Percentiles rank a stretch among this genome's conserved stretches.
Conservation (phyloP, 1,140 invertebrate genomes). For the Nomia melanderi region DNA sequence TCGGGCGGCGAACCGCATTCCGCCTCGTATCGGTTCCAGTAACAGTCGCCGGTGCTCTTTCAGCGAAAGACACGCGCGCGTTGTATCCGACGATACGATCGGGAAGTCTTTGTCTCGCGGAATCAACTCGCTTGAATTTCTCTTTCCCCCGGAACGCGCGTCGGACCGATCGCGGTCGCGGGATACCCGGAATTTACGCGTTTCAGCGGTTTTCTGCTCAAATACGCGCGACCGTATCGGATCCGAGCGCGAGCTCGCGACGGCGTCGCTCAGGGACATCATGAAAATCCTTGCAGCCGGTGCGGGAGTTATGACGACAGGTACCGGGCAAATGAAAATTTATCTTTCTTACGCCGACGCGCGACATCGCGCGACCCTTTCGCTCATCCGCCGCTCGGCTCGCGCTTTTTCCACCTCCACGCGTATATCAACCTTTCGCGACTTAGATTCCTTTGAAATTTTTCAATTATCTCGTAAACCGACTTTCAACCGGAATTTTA, state of each 20-base stretch:
- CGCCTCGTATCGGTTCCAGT: not conserved
- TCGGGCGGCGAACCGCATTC: not conserved
- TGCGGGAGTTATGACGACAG: not conserved
- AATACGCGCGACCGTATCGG: not conserved
- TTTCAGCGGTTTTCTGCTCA: no score
- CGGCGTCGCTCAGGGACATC: not conserved
- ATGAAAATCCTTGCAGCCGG: not conserved
- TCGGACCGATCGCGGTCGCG: no score
- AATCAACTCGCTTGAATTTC: no score
- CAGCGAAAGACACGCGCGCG: not conserved
- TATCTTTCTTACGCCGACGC: not conserved
- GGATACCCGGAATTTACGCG: no score
- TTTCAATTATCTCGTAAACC: no score
- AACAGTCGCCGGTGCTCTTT: no score
- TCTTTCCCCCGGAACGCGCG: no score
- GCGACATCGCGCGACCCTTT: not conserved
- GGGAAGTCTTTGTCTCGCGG: not conserved
- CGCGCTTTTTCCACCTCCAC: not conserved
- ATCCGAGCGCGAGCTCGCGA: not conserved
- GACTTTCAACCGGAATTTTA: no score
- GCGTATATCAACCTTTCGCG: not conserved
- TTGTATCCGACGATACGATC: no score
- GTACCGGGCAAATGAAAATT: slow-evolving; percentile 7
- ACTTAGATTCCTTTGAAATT: no score
- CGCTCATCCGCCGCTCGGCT: not conserved